Conservation (phyloP, 2,888 invertebrate species). For the Pomacea canaliculata region DNA sequence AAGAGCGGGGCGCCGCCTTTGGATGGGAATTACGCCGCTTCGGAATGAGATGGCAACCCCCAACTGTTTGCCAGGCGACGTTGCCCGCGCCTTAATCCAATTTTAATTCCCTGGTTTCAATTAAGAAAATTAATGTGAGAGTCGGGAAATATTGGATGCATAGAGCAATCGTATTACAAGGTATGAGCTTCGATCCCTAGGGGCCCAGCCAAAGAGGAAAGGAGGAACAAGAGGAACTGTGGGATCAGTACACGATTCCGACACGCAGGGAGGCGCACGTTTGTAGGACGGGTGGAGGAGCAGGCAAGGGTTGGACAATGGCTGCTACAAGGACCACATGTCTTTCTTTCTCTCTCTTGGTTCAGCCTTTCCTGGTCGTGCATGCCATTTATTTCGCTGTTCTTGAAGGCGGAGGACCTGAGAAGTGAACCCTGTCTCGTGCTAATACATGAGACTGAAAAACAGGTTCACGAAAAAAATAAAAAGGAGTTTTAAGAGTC, state of each 20-base stretch:
- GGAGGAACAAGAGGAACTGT: conserved; percentile 8
- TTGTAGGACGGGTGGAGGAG: background rate
- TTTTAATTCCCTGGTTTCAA: conserved; percentile 35
- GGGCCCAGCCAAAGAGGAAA: background rate
- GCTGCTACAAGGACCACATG: too few relatives aligned
- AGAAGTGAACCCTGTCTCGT: background rate
- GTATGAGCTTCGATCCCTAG: conserved; percentile 22
- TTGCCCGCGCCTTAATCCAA: conserved; percentile 28
- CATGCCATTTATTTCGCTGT: background rate
- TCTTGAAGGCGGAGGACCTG: background rate
- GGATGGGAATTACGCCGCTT: conserved; percentile 19
- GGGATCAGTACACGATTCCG: background rate
- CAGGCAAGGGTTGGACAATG: background rate
- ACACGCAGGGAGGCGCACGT: background rate
- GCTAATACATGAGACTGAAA: too few relatives aligned
- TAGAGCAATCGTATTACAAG: conserved; percentile 30
- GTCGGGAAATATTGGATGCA: conserved; percentile 29
- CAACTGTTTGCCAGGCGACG: conserved; percentile 24
- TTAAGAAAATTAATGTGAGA: conserved; percentile 36
- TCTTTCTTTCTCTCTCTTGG: too few relatives aligned
- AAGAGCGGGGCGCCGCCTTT: conserved; percentile 22
- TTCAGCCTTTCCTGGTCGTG: too few relatives aligned
- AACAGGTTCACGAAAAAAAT: too few relatives aligned
- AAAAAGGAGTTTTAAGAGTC: too few relatives aligned
- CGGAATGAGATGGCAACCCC: conserved; percentile 21